phyloP scores from a whole-genome alignment of 2,888 invertebrate genomes.

The Cephus sareptanus region DNA sequence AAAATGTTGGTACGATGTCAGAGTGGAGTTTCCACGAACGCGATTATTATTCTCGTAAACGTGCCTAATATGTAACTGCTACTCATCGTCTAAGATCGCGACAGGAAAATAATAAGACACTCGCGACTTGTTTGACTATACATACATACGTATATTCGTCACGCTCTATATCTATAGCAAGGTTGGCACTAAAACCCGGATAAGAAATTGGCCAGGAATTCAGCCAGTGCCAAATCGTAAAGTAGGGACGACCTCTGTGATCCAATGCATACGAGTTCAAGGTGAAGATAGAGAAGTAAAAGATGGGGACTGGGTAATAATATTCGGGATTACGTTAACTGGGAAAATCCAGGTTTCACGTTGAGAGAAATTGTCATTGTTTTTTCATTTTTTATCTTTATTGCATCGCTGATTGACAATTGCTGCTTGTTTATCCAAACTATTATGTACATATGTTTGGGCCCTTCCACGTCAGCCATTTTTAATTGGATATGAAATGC shows the following conservation, averaged over 20 bases:
- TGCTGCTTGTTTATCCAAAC: not conserved
- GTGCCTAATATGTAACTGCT: not conserved
- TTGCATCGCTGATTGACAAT: not conserved
- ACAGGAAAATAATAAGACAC: not conserved
- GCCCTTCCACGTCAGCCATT: not conserved
- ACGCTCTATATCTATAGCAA: conserved; percentile 5
- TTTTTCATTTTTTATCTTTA: not conserved
- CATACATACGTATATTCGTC: not conserved
- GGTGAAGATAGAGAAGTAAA: conserved; percentile 15
- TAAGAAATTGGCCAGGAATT: conserved; percentile 18
- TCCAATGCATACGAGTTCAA: conserved; percentile 28
- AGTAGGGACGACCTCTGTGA: conserved; percentile 25
- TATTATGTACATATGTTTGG: not conserved
- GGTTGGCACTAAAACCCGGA: conserved; percentile 27
- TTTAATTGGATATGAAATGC: not conserved
- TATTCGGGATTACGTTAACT: too few species aligned
- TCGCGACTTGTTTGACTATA: not conserved
- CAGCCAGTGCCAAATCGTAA: conserved; percentile 30
- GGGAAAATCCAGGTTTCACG: too few species aligned
- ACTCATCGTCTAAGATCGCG: not conserved
- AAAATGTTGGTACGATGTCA: not conserved
- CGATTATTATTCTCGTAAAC: not conserved
- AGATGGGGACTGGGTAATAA: not conserved
- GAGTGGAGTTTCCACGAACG: not conserved
- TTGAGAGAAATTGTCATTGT: too few species aligned